Evolutionary conservation across 1,140 invertebrate species (phyloP), one percentile per base, ranked within the genome.

Genomic region (Hypsibius dujardini): DNA sequence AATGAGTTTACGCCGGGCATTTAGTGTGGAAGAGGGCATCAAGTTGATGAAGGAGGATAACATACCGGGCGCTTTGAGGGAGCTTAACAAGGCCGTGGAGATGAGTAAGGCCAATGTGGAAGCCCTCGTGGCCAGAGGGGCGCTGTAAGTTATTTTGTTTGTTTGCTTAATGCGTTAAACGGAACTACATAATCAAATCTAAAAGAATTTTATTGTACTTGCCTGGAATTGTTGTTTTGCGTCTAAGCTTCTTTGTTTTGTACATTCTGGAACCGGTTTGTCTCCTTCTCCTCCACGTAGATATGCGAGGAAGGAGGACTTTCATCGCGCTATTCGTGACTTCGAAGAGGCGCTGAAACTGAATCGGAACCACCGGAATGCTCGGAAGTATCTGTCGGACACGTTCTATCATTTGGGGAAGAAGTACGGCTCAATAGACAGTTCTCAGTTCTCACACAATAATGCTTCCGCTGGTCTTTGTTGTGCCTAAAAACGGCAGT

Each of bases 111-210:
- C 3, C 12, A 67, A 67, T 42, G 42, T 67, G 3, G 62, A 67
- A 67, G 62, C 62, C 7, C 62, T 67, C 45, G 62, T 67, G 12
- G 62, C 62, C 3, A 12, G 62, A 67, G 62, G 62, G 12, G 62
- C 62, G 7, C 45, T 67, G 62, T 67, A 67, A 67, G 62, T 67
- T 56, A n/a, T 56, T n/a, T 56, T 7, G 7, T 56, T 56, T 56
- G 7, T 56, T 7, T 12, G 7, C 7, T 7, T 12, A n/a, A 7
- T n/a, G 50, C n/a, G 7, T 12, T 67, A 7, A 7, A 12, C 62
- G 3, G 45, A 67, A 12, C 45, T 67, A 15, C 3, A 67, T 12
- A 12, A 56, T 56, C 7, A 56, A n/a, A 12, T n/a, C 7, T 56
- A 7, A n/a, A 56, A 56, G 7, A n/a, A 56, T 56, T 12, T n/a